Base-by-base conservation (phyloP, 2,797 vertebrate species). In the Pseudotriccus pelzelni region DNA sequence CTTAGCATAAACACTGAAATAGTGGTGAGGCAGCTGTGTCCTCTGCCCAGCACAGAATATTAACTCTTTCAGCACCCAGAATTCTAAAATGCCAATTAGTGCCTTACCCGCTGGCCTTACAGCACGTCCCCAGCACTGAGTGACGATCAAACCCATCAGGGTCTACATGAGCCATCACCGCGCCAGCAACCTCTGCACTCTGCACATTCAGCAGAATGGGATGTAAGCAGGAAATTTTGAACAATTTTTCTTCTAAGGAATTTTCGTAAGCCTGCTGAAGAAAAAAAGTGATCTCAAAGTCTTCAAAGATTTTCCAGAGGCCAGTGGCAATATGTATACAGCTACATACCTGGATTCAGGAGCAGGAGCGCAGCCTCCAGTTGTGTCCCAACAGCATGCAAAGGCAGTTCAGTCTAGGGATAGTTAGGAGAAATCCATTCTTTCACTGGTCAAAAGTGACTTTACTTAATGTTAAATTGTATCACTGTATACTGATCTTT, bases 81-180 rank as follows among this genome's bases (percentile, higher is more conserved):
- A 39, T 55, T 32, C 47, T 36, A 27, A 86, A 68, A 34, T 46
- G 14, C 9, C 30, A 64, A 47, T 34, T 44, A 15, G 17, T 58
- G 46, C 36, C 47, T 53, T 32, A 73, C 3, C 1, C 23, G 13
- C 6, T 12, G 59, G 14, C 18, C 49, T 10, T 4, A n/a, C 0
- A 9, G 22, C 23, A 2, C 12, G 25, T 10, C 16, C 28, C 9
- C 32, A 34, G 7, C 14, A 20, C 10, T 24, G 19, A 63, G 27
- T 44, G 47, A 43, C 2, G 0, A 39, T 11, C 0, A 0, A 63
- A 46, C 23, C 32, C 2, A 1, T 4, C 13, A 34, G n/a, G 64
- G 23, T 53, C 28, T 78, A 17, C 25, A 32, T 0, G 0, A 83
- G 24, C 14, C 4, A 2, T 18, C 59, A 37, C 21, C 36, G 49